These are phyloP conservation scores for Vanacampus margaritifer DNA, from an alignment of 2,113 vertebrate genomes.

Conservation along the genomic window DNA sequence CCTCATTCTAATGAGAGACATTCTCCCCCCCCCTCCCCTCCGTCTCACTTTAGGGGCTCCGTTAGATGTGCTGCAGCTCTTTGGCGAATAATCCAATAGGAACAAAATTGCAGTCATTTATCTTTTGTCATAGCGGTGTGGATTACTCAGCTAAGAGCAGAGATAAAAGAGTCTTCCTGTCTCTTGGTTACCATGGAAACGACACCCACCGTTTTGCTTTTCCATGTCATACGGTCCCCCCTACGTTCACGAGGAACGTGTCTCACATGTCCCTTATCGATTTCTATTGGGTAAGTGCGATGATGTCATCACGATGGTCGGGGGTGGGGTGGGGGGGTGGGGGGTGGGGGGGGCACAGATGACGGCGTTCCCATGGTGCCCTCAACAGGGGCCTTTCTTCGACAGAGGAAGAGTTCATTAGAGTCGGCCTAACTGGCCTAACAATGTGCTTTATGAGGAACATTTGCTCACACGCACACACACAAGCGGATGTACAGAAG, in stretches of 20 bases:
- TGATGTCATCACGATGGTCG: neutral
- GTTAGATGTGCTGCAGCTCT: neutral
- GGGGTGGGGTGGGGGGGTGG: conserved; percentile 12
- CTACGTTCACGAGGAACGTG: neutral
- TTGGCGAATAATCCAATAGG: neutral
- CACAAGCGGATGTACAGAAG: conserved; percentile 12
- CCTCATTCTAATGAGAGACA: too few species aligned
- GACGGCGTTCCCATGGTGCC: conserved; percentile 50
- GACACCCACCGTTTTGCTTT: conserved; percentile 16
- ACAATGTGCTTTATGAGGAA: conserved; percentile 64
- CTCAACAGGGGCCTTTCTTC: conserved; percentile 58
- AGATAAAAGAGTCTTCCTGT: conserved; percentile 43
- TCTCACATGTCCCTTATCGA: neutral
- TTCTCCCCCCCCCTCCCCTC: too few species aligned
- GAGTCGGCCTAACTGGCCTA: conserved; percentile 40
- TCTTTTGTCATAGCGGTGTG: conserved; percentile 28
- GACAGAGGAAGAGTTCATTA: conserved; percentile 62
- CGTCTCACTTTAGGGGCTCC: too few species aligned
- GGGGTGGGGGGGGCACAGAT: conserved; percentile 18
- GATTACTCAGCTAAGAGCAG: conserved; percentile 47
- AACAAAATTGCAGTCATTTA: conserved; percentile 8
- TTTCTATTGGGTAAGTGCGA: neutral
- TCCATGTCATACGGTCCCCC: neutral
- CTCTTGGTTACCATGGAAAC: conserved; percentile 56
- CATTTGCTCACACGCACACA: conserved; percentile 46